Evolutionary conservation across 2,113 vertebrate genomes (phyloP).

Genomic region (Vulpes lagopus): DNA sequence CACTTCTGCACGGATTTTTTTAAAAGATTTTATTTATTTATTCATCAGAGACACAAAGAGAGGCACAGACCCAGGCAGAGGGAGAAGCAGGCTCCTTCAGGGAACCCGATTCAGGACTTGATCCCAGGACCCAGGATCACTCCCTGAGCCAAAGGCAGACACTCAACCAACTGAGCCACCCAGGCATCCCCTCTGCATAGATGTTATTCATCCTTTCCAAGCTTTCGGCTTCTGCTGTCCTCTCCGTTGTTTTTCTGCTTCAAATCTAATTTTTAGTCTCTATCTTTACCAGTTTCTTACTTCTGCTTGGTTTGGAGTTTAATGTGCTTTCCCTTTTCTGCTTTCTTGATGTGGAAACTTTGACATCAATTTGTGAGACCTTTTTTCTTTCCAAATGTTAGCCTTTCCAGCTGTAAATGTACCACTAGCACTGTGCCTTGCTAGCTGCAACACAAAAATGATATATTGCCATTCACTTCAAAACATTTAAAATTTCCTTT

Average conservation of each 20-base stretch:
- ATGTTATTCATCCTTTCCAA: background rate
- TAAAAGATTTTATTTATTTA: no score
- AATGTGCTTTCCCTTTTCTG: background rate
- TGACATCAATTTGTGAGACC: background rate
- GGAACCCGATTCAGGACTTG: no score
- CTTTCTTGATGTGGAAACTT: background rate
- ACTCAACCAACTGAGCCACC: no score
- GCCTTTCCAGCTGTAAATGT: background rate
- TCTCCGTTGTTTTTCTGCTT: background rate
- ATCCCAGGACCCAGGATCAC: no score
- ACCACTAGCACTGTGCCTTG: background rate
- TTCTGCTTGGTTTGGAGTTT: background rate
- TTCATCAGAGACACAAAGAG: no score
- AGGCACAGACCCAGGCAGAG: no score
- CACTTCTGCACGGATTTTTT: background rate
- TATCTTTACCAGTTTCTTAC: background rate
- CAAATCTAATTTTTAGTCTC: background rate
- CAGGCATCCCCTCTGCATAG: background rate
- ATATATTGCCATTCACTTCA: background rate
- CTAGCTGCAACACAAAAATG: background rate
- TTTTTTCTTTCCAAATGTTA: background rate
- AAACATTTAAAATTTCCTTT: background rate
- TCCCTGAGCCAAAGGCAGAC: no score
- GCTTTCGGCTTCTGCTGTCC: background rate
- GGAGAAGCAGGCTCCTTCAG: no score